Evolutionary conservation across 2,888 invertebrate genomes (phyloP), one percentile per base, ranked within the genome.

Genomic region (Limnephilus auricula): DNA sequence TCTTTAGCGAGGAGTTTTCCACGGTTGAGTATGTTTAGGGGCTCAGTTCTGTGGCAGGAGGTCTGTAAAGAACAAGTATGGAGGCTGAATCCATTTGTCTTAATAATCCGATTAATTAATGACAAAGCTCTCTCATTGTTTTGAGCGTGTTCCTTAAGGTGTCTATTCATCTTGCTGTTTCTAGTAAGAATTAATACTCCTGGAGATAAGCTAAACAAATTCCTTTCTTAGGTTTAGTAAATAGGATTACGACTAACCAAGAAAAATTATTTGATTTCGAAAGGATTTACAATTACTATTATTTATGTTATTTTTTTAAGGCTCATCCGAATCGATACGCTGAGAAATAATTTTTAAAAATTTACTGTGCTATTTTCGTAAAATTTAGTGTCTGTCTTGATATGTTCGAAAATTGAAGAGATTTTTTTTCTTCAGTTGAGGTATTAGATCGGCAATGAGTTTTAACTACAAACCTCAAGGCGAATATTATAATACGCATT

Each of bases 21-120:
- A 34, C 13, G 82, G 82, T 85, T 10, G 85, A 40, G 40, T 85
- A 15, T n/a, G 84, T 45, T 40, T 45, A n/a, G 40, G n/a, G 30
- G 10, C 15, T 85, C 13, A 5, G 85, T 25, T n/a, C 15, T 85
- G 85, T n/a, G 85, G 85, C 13, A 30, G 85, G 85, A 40, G 25
- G n/a, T 40, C 5, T 13, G 6, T 10, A n/a, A 45, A 85, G 34
- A 85, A 85, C 30, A 37, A 85, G 34, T 34, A 3, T 25, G 85
- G 40, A 37, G 85, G 82, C 82, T n/a, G 40, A 30, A 85, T 85
- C 85, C 85, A 85, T 85, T 45, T 45, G 85, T 85, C 85, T 85
- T 85, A 45, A 85, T 85, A 85, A 85, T 85, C 85, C 85, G 85
- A 85, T 85, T 85, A 85, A 85, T 85, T 85, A 85, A 85, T 85